Conservation (phyloP, 2,888 invertebrate genomes). For the Drosophila tripunctata region DNA sequence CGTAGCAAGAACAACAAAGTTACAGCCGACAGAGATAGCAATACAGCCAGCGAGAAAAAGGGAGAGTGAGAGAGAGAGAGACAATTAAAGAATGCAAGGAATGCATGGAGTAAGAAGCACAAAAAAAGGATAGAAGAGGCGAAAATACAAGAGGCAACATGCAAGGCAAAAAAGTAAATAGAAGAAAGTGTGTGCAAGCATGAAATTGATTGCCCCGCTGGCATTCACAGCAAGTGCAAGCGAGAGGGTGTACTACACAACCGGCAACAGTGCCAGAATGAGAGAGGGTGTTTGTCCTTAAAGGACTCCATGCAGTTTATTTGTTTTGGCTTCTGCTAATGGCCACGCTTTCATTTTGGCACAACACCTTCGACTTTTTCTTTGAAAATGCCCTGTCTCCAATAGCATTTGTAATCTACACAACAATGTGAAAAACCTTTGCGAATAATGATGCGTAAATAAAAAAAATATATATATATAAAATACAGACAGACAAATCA, state of each 20-base stretch:
- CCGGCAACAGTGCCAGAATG: background rate
- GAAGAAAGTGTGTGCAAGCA: slow-evolving; percentile 40
- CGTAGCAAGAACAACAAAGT: slow-evolving; percentile 8
- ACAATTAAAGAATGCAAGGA: too few relatives aligned
- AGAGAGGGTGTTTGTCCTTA: background rate
- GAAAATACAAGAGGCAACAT: background rate
- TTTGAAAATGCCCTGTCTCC: slow-evolving; percentile 4
- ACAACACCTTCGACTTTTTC: slow-evolving; percentile 11
- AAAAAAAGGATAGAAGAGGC: background rate
- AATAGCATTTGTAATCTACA: slow-evolving; percentile 7
- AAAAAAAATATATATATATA: too few relatives aligned
- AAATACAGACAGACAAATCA: too few relatives aligned
- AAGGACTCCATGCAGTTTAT: slow-evolving; percentile 44
- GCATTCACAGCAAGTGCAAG: slow-evolving; percentile 42
- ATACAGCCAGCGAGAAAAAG: background rate
- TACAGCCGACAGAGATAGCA: slow-evolving; percentile 1
- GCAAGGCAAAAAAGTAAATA: slow-evolving; percentile 13
- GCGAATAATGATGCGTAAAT: slow-evolving; percentile 27
- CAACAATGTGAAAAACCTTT: slow-evolving; percentile 8
- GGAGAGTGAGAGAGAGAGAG: slow-evolving; percentile 19
- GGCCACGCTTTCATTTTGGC: slow-evolving; percentile 28
- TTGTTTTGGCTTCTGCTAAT: slow-evolving; percentile 49
- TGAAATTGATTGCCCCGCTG: slow-evolving; percentile 72
- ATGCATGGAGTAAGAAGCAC: slow-evolving; percentile 29
- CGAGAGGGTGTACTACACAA: background rate